Base-by-base conservation (phyloP, 2,113 vertebrate genomes). In the Neogobius melanostomus region DNA sequence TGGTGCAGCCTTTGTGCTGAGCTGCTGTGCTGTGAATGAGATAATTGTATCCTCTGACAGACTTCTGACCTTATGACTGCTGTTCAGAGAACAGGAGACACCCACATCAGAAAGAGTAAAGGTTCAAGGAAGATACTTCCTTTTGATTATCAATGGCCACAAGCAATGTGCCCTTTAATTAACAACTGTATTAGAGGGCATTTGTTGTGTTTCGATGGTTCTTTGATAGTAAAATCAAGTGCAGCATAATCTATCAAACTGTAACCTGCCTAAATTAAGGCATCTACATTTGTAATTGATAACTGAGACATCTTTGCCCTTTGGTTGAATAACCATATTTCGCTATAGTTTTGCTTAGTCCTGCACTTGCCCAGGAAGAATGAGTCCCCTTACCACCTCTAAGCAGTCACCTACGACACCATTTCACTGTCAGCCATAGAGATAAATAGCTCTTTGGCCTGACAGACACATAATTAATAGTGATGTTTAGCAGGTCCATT, bases 401-500 rank as follows among this genome's bases (percentile, higher is more conserved):
- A 76, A 88, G 85, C 83, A 87, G 87, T 82, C 81, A 87, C 80
- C 85, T 81, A 69, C 76, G 61, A 81, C 86, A 86, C 78, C 85
- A 85, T 90, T 91, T 91, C 77, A 85, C 77, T 87, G 79, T 84
- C 81, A 87, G 84, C 85, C 83, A 79, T 68, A 68, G 76, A 91
- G 92, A 93, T 90, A 89, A 92, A 92, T 92, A 88, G 85, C 89
- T 78, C 85, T 89, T 83, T 71, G 76, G 84, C 84, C 74, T 89
- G 92, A 92, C 91, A 91, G 87, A 78, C 43, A 76, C 83, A 88
- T 93, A 92, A 93, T 94, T 91, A 92, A 93, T 93, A 82, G 90
- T 92, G 90, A 93, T 89, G 91, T 91, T 92, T 90, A 92, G 90
- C 89, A 86, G 88, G 90, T 90, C 89, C 89, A 89, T 91, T 92